Evolutionary conservation across 2,113 vertebrate genomes (phyloP).

Genomic region (western clawed frog (Xenopus tropicalis)): UCB_Xtro_10.0 CM004445.2:46398001-46398500

Average conservation of each 20-base stretch:
- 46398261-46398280: slow-evolving; percentile 35
- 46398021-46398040: too few relatives aligned
- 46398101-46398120: background rate
- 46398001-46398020: too few relatives aligned
- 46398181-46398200: slow-evolving; percentile 34
- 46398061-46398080: background rate
- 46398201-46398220: slow-evolving; percentile 45
- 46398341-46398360: background rate
- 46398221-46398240: slow-evolving; percentile 37
- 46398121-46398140: slow-evolving; percentile 20
- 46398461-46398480: too few relatives aligned
- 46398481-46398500: too few relatives aligned
- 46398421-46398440: too few relatives aligned
- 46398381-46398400: too few relatives aligned
- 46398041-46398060: background rate
- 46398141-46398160: slow-evolving; percentile 34
- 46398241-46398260: slow-evolving; percentile 39
- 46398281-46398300: slow-evolving; percentile 16
- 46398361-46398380: background rate
- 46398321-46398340: background rate
- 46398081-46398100: background rate
- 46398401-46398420: too few relatives aligned
- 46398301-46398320: slow-evolving; percentile 15
- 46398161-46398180: slow-evolving; percentile 37
- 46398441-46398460: too few relatives aligned